Conservation (phyloP, 1,140 invertebrate species). For the Drosophila funebris region DNA sequence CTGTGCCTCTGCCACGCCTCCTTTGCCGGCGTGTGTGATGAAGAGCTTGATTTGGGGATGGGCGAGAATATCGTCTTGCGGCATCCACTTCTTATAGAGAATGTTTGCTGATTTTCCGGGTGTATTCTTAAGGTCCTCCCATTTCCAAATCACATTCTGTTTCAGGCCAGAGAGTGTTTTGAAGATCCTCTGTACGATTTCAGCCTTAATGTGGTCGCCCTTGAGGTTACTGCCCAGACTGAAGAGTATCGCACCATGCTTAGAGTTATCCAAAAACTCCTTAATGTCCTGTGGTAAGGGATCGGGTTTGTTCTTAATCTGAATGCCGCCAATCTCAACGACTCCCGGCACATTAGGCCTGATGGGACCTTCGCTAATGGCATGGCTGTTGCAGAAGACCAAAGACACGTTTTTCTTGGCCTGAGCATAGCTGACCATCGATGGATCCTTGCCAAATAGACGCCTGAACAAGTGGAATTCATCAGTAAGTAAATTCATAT, state of each 20-base stretch:
- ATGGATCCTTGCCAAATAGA: constrained; percentile 45
- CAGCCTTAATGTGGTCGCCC: constrained; percentile 78
- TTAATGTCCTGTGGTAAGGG: constrained; percentile 84
- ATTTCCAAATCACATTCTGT: constrained; percentile 87
- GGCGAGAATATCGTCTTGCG: constrained; percentile 88
- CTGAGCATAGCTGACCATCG: constrained; percentile 41
- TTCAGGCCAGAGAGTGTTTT: constrained; percentile 84
- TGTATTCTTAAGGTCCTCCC: constrained; percentile 85
- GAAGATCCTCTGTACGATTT: constrained; percentile 82
- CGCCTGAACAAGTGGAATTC: constrained; percentile 10
- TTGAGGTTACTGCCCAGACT: constrained; percentile 86
- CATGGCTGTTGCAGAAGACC: constrained; percentile 67
- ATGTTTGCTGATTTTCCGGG: constrained; percentile 86
- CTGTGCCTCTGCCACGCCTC: constrained; percentile 89
- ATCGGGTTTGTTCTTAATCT: constrained; percentile 77
- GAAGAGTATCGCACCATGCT: constrained; percentile 86
- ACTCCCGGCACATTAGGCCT: constrained; percentile 80
- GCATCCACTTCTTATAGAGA: constrained; percentile 87
- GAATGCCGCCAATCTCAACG: constrained; percentile 84
- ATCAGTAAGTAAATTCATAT: neutral
- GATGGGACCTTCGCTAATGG: constrained; percentile 72
- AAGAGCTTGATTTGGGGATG: constrained; percentile 89
- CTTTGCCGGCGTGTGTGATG: constrained; percentile 89
- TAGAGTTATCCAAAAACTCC: constrained; percentile 84
- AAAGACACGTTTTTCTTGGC: constrained; percentile 71